phyloP scores from a whole-genome alignment of 2,113 vertebrate genomes.

The Eulemur macaco region DNA sequence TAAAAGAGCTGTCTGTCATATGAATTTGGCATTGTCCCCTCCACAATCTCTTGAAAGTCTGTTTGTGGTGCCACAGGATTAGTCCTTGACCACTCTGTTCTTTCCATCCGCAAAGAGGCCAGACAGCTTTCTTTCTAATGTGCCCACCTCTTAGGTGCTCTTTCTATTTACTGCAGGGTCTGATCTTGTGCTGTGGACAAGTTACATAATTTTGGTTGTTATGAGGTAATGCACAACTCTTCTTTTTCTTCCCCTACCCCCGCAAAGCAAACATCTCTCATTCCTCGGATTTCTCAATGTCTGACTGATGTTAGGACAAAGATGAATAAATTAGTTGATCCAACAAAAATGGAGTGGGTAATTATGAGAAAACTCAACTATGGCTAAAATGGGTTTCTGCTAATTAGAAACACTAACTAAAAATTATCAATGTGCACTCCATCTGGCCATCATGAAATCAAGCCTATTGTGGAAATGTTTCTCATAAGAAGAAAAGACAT shows the following conservation, averaged over 20 bases:
- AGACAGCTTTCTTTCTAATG: slow-evolving; percentile 21
- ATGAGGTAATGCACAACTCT: slow-evolving; percentile 30
- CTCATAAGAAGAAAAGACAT: not conserved
- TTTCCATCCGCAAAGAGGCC: slow-evolving; percentile 54
- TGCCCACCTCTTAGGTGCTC: not conserved
- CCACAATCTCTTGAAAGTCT: slow-evolving; percentile 68
- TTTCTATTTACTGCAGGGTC: slow-evolving; percentile 19
- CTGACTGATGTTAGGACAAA: slow-evolving; percentile 45
- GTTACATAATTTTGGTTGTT: slow-evolving; percentile 7
- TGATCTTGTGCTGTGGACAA: slow-evolving; percentile 46
- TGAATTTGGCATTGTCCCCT: slow-evolving; percentile 70
- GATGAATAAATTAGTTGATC: slow-evolving; percentile 17
- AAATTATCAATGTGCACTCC: not conserved
- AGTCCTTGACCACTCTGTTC: slow-evolving; percentile 60
- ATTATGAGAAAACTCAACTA: not conserved
- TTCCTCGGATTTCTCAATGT: slow-evolving; percentile 22
- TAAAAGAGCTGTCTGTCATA: slow-evolving; percentile 60
- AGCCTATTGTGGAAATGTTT: not conserved
- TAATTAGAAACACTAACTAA: slow-evolving; percentile 13
- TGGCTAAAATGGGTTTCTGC: slow-evolving; percentile 6
- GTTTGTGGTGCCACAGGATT: slow-evolving; percentile 31
- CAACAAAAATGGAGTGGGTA: not conserved
- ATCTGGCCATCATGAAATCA: not conserved
- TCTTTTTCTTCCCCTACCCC: not conserved
- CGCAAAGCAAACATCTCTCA: slow-evolving; percentile 37